A percentile compares a stretch with the other conserved stretches of the same genome.
Evolutionary conservation across 2,888 invertebrate genomes (phyloP).

Genomic region (Parnassius smintheus): DNA sequence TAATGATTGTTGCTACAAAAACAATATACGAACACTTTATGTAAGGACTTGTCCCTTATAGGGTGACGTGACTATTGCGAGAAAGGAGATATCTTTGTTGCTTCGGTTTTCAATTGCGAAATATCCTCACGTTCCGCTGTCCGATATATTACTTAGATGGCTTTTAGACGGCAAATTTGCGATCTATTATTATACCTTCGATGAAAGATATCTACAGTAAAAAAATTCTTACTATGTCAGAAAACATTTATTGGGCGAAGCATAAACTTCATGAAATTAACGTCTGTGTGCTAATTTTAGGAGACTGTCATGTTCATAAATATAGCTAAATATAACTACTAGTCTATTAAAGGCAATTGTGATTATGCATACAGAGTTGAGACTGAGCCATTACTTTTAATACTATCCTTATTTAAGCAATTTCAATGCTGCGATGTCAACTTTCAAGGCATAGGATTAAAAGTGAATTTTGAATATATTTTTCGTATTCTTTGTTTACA

Average conservation of each 20-base stretch:
- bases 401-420: too few species aligned
- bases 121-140: neutral
- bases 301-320: slow-evolving; percentile 2
- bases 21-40: slow-evolving; percentile 67
- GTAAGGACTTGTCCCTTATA: slow-evolving; percentile 58
- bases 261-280: slow-evolving; percentile 8
- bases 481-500: too few species aligned
- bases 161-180: neutral
- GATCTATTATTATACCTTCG: neutral
- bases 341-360: neutral
- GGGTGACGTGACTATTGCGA: slow-evolving; percentile 34
- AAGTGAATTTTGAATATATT: too few species aligned
- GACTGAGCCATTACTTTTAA: too few species aligned
- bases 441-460: too few species aligned
- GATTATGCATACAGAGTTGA: too few species aligned
- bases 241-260: slow-evolving; percentile 3
- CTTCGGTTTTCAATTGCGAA: slow-evolving; percentile 1
- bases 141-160: neutral
- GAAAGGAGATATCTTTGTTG: slow-evolving; percentile 15
- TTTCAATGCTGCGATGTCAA: too few species aligned
- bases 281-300: slow-evolving; percentile 25
- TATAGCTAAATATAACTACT: neutral
- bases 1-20: slow-evolving; percentile 65
- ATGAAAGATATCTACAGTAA: neutral
- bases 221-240: neutral